Evolutionary conservation across 1,140 invertebrate species (phyloP).

Genomic region (Drosophila guanche): DNA sequence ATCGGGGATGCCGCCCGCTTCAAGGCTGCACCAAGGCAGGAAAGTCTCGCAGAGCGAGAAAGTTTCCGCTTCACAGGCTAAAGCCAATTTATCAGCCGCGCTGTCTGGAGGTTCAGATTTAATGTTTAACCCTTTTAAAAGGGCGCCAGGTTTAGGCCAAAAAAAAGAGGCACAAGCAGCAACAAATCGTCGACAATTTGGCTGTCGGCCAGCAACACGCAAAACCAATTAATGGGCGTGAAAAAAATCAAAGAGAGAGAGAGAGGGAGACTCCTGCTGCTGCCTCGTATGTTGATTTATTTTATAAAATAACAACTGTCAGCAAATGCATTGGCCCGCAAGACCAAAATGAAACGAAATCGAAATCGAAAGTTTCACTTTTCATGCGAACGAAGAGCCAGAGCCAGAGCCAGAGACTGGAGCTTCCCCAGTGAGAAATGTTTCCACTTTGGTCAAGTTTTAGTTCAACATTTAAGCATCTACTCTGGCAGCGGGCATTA

Average conservation of each 20-base stretch:
- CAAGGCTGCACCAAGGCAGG: conserved; percentile 37
- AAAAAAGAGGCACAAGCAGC: conserved; percentile 33
- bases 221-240: conserved; percentile 82
- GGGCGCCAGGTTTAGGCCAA: conserved; percentile 52
- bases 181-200: conserved; percentile 80
- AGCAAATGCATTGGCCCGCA: conserved; percentile 76
- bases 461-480: conserved; percentile 11
- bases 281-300: conserved; percentile 72
- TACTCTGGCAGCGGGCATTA: too few relatives aligned
- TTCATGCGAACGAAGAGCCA: conserved; percentile 53
- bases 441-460: conserved; percentile 14
- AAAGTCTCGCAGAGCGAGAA: conserved; percentile 33
- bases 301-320: conserved; percentile 78
- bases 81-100: conserved; percentile 54
- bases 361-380: conserved; percentile 71
- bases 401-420: too few relatives aligned
- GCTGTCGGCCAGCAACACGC: conserved; percentile 73
- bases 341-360: conserved; percentile 32
- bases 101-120: conserved; percentile 24
- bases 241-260: conserved; percentile 52
- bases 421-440: conserved; percentile 7
- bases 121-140: conserved; percentile 27
- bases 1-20: conserved; percentile 12
- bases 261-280: conserved; percentile 1
- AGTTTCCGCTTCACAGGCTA: conserved; percentile 50